Evolutionary conservation across 2,113 vertebrate genomes (phyloP), one percentile per base, ranked within the genome.

Genomic region (Pollachius pollachius): DNA sequence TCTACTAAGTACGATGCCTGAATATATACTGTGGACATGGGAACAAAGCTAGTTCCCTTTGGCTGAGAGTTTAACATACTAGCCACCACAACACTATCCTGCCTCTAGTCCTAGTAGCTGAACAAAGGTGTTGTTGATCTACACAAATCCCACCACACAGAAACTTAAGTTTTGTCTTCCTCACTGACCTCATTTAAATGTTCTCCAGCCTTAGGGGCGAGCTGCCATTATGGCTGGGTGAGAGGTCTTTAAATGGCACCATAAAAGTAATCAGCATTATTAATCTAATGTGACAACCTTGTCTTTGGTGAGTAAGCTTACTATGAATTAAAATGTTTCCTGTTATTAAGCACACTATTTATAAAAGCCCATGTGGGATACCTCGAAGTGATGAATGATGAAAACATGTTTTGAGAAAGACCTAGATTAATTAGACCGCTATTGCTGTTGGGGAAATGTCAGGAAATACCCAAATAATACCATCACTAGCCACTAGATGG

Each of bases 401-500:
- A 48, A 3, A 48, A 15, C 0, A 48, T 37, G 16, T 0, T 8
- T 1, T 12, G 34, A 7, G n/a, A 30, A 4, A n/a, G 34, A 30
- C 2, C 18, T 57, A 54, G 5, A 41, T 41, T 18, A 23, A 6
- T 65, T 62, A 61, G n/a, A 62, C 52, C 19, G 25, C 48, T 62
- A 23, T 52, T 54, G 1, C 0, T 57, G 1, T 16, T 52, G 1
- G 59, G 21, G 30, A 19, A 17, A 6, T 48, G 17, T 64, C 2
- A 5, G 19, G 30, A 34, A 34, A 4, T 34, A 34, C 30, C 30
- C 1, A 59, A 71, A 62, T 17, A 69, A 52, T 79, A 5, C 25
- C 15, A 0, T 23, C 1, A 67, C 5, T 0, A 9, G 60, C 84
- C 89, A 84, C 81, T 87, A 90, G 87, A 86, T 87, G 87, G 87